phyloP scores from a whole-genome alignment of 2,113 vertebrate genomes.

The Oncorhynchus mykiss region DNA sequence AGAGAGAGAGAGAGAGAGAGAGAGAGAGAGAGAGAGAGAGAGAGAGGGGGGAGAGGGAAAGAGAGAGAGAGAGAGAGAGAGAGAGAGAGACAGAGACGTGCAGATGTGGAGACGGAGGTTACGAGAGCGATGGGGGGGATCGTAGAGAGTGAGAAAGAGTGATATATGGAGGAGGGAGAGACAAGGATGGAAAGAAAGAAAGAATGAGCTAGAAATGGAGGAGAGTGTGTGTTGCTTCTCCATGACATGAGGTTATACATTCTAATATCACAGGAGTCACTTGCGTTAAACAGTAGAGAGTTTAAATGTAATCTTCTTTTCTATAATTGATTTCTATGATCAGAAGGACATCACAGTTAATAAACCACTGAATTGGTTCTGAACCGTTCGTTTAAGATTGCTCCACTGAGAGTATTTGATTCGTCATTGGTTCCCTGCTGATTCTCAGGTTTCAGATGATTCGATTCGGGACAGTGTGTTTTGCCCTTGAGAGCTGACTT shows the following conservation, averaged over 20 bases:
- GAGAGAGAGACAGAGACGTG: no score
- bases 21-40: constrained; percentile 27
- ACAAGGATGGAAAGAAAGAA: constrained; percentile 18
- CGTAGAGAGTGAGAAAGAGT: constrained; percentile 53
- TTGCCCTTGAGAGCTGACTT: constrained; percentile 37
- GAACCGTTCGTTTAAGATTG: neutral
- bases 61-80: no score
- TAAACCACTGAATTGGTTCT: constrained; percentile 5
- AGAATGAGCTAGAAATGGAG: constrained; percentile 46
- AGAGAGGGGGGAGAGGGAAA: neutral
- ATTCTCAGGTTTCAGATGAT: no score
- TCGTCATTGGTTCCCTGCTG: neutral
- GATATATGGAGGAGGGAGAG: constrained; percentile 4
- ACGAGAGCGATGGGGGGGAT: neutral
- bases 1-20: no score
- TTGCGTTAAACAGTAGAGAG: constrained; percentile 16
- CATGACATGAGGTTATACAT: constrained; percentile 24
- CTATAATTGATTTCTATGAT: neutral
- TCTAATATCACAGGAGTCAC: constrained; percentile 4
- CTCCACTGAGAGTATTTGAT: neutral
- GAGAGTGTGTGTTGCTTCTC: constrained; percentile 4
- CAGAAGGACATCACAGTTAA: constrained; percentile 8
- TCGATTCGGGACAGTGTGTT: no score
- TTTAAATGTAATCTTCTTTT: neutral
- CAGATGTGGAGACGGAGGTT: constrained; percentile 6